phyloP scores from a whole-genome alignment of 2,888 invertebrate species.

The Pseudococcus longispinus region DNA sequence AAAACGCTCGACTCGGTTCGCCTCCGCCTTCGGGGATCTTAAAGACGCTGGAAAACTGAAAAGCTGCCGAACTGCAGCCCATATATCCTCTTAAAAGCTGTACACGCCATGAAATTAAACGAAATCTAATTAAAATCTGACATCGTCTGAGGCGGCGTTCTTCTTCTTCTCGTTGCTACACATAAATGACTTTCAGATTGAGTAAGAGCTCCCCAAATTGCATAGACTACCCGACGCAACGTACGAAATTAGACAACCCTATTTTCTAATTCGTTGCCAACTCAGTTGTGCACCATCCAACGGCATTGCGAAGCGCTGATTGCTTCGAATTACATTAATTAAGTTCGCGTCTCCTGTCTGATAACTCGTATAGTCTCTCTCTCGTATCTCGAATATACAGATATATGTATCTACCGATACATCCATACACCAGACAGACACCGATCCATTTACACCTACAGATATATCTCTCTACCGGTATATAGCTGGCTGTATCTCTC shows the following conservation, averaged over 20 bases:
- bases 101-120: constrained; percentile 50
- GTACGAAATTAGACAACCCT: constrained; percentile 55
- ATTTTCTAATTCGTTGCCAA: constrained; percentile 55
- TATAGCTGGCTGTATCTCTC: too few relatives aligned
- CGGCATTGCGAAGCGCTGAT: constrained; percentile 49
- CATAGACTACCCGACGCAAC: not conserved
- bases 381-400: not conserved
- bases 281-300: constrained; percentile 37
- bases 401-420: too few relatives aligned
- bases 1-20: not conserved
- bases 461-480: not conserved
- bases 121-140: constrained; percentile 56
- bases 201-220: not conserved
- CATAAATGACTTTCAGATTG: constrained; percentile 55
- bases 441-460: constrained; percentile 5
- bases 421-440: too few relatives aligned
- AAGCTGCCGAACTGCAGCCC: constrained; percentile 23
- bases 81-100: constrained; percentile 42
- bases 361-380: too few relatives aligned
- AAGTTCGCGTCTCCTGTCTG: constrained; percentile 8
- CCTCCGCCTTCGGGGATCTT: not conserved
- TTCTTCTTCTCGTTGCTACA: constrained; percentile 21
- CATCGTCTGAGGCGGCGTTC: constrained; percentile 43
- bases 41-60: not conserved
- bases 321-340: constrained; percentile 57